Conservation (phyloP, 2,888 invertebrate species). For the Drosophila paracracens region DNA sequence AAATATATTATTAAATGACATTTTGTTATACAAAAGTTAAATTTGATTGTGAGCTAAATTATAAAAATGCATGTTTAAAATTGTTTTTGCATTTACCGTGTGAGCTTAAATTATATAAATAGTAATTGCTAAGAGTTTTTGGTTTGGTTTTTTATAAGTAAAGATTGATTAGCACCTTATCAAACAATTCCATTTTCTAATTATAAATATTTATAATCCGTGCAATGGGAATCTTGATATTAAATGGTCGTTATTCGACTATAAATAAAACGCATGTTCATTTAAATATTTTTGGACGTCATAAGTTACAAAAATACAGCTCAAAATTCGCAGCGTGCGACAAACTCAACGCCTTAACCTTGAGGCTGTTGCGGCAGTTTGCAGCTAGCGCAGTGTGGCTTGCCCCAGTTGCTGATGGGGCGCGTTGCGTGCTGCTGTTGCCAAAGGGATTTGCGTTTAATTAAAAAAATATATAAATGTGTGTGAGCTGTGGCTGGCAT, state of each 20-base stretch:
- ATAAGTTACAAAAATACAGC: conserved; percentile 13
- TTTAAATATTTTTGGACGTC: conserved; percentile 11
- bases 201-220: not conserved
- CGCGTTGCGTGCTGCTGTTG: conserved; percentile 64
- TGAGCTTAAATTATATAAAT: not conserved
- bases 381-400: conserved; percentile 25
- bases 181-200: not conserved
- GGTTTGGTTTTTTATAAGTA: not conserved
- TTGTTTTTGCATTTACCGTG: not conserved
- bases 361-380: conserved; percentile 54
- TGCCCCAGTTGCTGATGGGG: conserved; percentile 33
- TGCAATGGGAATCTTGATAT: not conserved
- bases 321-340: conserved; percentile 5
- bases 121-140: not conserved
- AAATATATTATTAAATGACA: not conserved
- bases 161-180: not conserved
- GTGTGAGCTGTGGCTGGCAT: conserved; percentile 61
- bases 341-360: conserved; percentile 64
- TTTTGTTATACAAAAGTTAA: not conserved
- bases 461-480: conserved; percentile 74
- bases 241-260: not conserved
- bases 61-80: not conserved
- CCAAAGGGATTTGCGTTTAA: conserved; percentile 78
- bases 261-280: not conserved
- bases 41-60: not conserved